Percentiles rank a stretch among this genome's conserved stretches.
These are phyloP conservation scores for Drosophila mimetica DNA, from an alignment of 2,888 invertebrate genomes.

Conservation along the genomic window DNA sequence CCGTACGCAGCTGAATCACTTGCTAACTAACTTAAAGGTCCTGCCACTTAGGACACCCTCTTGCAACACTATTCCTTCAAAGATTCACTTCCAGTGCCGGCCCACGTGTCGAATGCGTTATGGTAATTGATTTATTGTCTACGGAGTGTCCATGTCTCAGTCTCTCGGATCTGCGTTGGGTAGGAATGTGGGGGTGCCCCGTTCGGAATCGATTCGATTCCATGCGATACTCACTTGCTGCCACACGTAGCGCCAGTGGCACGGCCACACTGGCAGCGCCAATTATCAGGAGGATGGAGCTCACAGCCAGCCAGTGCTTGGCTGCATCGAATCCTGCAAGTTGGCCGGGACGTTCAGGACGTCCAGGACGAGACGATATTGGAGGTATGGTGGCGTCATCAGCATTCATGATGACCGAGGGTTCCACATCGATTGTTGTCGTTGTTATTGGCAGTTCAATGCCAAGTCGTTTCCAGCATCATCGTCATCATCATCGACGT, in stretches of 20 bases:
- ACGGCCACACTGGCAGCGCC: conserved; percentile 93
- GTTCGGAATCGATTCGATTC: conserved; percentile 2
- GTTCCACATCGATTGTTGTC: conserved; percentile 54
- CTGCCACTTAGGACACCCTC: conserved; percentile 42
- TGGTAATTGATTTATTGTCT: conserved; percentile 78
- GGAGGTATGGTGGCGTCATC: conserved; percentile 41
- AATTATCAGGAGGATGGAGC: conserved; percentile 90
- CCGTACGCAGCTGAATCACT: conserved; percentile 34
- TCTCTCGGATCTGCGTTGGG: conserved; percentile 1
- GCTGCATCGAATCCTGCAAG: conserved; percentile 86
- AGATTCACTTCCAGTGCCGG: conserved; percentile 12
- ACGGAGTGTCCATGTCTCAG: conserved; percentile 19
- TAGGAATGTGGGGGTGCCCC: background rate
- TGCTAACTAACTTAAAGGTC: conserved; percentile 63
- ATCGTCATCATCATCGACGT: conserved; percentile 23
- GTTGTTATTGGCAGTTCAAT: conserved; percentile 76
- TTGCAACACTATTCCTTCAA: conserved; percentile 27
- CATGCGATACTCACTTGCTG: conserved; percentile 85
- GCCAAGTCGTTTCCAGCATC: conserved; percentile 69
- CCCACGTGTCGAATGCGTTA: conserved; percentile 69
- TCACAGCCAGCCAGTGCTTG: conserved; percentile 91
- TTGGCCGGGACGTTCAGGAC: conserved; percentile 1
- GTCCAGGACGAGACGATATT: conserved; percentile 6
- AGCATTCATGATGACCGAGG: conserved; percentile 70
- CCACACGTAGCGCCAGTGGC: conserved; percentile 90